Base-by-base conservation (phyloP, 1,140 invertebrate species). In the Ceratina japonica region DNA sequence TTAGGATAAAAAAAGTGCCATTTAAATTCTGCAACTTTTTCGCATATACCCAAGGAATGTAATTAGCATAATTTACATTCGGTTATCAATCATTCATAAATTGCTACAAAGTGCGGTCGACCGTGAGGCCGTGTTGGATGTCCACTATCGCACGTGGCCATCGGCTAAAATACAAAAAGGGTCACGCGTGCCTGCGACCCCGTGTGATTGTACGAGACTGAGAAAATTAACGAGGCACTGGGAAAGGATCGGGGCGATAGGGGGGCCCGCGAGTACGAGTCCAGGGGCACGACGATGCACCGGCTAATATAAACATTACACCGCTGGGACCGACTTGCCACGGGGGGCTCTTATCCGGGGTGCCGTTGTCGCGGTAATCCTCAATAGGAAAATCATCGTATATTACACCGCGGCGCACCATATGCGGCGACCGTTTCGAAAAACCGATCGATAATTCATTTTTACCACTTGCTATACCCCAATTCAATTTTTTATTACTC, bases 231-330 rank as follows among this genome's bases (percentile, higher is more conserved):
- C 82, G 71, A 71, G 77, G 86, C 20, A 59, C 15, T 52, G 27
- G 15, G 3, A 75, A 49, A 72, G 75, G 44, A 65, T 70, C 22
- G 51, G 51, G 20, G 7, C 52, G 13, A 8, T 12, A 22, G 31
- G 37, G 7, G 37, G 7, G 16, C 37, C n/a, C n/a, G n/a, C n/a
- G n/a, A n/a, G n/a, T 27, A 62, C 49, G 63, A 64, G 68, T 24
- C 24, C 59, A 61, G 54, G 79, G 81, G 82, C 74, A 70, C 65
- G 86, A 81, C 80, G 80, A 87, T 88, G 85, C 86, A 89, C 85
- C 81, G 74, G 85, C 87, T 90, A 91, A 92, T 91, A 91, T 88
- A 92, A 92, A 91, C 87, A 91, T 90, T 88, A 90, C 79, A 87
- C 86, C 86, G 54, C n/a, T 70, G 84, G 82, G 86, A 87, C 68